Conservation (phyloP, 1,140 invertebrate species). For the Venustaconcha ellipsiformis region DNA sequence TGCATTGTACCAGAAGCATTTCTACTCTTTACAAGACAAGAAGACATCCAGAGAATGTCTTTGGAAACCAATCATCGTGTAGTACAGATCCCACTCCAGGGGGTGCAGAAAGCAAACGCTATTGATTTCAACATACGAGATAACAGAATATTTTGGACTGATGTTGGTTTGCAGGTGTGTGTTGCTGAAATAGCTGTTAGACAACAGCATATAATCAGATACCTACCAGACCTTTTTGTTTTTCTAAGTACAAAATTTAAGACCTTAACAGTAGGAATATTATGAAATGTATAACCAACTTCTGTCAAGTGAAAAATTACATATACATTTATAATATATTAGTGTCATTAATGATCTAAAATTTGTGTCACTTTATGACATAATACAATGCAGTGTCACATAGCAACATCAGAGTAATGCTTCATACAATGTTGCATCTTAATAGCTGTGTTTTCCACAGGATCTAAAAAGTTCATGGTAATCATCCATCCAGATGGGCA, state of each 20-base stretch:
- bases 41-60: slow-evolving; percentile 79
- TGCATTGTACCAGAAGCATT: slow-evolving; percentile 91
- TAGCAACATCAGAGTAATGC: no score
- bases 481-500: no score
- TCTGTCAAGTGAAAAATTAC: neutral
- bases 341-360: neutral
- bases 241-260: no score
- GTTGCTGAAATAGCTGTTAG: neutral
- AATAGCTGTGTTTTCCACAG: no score
- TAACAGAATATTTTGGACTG: slow-evolving; percentile 90
- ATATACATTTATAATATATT: neutral
- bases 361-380: neutral
- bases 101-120: slow-evolving; percentile 88
- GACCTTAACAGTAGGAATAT: no score
- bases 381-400: no score
- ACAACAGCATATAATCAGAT: neutral
- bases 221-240: no score
- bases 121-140: slow-evolving; percentile 93
- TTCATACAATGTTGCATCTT: no score
- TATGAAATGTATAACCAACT: no score
- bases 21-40: slow-evolving; percentile 85
- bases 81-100: slow-evolving; percentile 72
- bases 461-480: no score
- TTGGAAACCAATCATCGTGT: slow-evolving; percentile 81
- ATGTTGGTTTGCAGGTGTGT: slow-evolving; percentile 77